Percentiles rank a stretch among this genome's conserved stretches.
phyloP scores from a whole-genome alignment of 2,888 invertebrate genomes.

The Thalpophila matura region DNA sequence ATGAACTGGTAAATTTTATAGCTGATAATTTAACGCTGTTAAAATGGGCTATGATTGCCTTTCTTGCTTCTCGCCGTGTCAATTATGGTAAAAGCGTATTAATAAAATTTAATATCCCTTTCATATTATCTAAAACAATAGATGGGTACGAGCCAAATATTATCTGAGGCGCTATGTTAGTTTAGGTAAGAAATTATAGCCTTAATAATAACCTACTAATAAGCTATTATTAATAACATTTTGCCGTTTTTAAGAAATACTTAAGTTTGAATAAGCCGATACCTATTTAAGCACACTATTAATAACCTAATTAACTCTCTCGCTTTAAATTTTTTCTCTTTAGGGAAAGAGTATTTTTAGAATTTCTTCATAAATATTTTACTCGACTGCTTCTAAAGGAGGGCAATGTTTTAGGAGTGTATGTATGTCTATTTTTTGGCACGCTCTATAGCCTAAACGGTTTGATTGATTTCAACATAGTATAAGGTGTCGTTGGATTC shows the following conservation, averaged over 20 bases:
- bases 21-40: neutral
- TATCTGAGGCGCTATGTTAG: slow-evolving; percentile 27
- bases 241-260: neutral
- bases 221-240: slow-evolving; percentile 8
- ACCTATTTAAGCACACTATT: no score
- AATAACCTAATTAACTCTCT: no score
- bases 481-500: no score
- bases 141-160: slow-evolving; percentile 19
- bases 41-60: slow-evolving; percentile 4
- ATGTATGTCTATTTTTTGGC: no score
- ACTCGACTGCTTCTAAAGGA: no score
- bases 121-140: slow-evolving; percentile 24
- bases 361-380: no score
- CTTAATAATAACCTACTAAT: neutral
- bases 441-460: no score
- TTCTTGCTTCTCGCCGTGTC: slow-evolving; percentile 2
- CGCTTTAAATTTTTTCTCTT: no score
- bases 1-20: slow-evolving; percentile 25
- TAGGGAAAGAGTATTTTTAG: neutral
- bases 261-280: neutral
- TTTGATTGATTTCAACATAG: no score
- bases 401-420: no score
- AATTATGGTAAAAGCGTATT: slow-evolving; percentile 21
- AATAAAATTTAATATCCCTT: slow-evolving; percentile 21
- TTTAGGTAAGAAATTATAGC: slow-evolving; percentile 33